Evolutionary conservation across 2,113 vertebrate genomes (phyloP).

Genomic region (Anarhynchus alexandrinus): DNA sequence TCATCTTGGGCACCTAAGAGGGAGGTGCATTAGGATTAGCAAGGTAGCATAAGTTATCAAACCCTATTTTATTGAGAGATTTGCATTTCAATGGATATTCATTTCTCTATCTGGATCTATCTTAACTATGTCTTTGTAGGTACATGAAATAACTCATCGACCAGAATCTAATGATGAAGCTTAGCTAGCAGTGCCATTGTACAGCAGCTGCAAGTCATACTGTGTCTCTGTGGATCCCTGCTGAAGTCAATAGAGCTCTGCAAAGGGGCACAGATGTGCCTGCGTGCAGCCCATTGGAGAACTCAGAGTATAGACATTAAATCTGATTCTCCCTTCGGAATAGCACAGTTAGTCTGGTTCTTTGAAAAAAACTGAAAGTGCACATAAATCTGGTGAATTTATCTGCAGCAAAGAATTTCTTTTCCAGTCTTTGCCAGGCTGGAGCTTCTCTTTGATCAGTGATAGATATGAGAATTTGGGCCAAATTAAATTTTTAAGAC

Average conservation of each 20-base stretch:
- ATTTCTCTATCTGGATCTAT: constrained; percentile 32
- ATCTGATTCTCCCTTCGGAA: not conserved
- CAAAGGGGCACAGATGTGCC: constrained; percentile 20
- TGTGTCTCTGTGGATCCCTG: not conserved
- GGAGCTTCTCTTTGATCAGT: not conserved
- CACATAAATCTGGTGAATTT: not conserved
- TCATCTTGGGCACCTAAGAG: constrained; percentile 8
- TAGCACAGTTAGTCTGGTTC: not conserved
- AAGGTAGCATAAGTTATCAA: constrained; percentile 13
- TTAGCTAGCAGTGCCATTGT: not conserved
- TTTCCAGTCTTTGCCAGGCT: not conserved
- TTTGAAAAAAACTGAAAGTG: not conserved
- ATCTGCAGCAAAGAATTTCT: not conserved
- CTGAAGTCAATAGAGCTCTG: constrained; percentile 37
- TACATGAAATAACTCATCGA: constrained; percentile 30
- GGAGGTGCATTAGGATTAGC: constrained; percentile 4
- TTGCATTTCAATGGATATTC: constrained; percentile 60
- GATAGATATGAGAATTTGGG: not conserved
- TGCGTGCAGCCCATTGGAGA: not conserved
- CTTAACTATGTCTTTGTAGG: constrained; percentile 41
- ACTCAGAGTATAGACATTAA: not conserved
- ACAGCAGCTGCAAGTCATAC: not conserved
- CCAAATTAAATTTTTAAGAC: not conserved
- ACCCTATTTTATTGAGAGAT: constrained; percentile 22
- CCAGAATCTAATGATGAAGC: constrained; percentile 26